Percentiles rank a stretch among this genome's conserved stretches.
These are phyloP conservation scores for Machimus atricapillus DNA, from an alignment of 2,888 invertebrate genomes.

Conservation along the genomic window DNA sequence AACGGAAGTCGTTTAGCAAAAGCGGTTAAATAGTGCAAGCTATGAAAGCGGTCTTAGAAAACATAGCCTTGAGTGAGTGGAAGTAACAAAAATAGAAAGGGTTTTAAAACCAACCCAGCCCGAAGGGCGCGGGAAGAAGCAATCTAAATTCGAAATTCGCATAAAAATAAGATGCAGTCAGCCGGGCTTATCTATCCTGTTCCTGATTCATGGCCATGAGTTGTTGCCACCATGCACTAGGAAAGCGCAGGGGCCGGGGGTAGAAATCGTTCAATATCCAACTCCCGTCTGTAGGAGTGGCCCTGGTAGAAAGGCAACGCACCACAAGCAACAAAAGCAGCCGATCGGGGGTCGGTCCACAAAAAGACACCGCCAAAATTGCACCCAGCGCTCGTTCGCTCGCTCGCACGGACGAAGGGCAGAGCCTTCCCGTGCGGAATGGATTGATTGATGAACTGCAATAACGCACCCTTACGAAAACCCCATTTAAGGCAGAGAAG, in stretches of 20 bases:
- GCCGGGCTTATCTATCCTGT: neutral
- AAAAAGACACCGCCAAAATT: slow-evolving; percentile 20
- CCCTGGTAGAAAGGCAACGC: neutral
- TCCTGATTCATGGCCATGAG: neutral
- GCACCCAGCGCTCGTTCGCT: neutral
- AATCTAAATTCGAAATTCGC: neutral
- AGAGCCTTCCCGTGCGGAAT: neutral
- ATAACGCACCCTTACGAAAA: slow-evolving; percentile 44
- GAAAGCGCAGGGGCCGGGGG: neutral
- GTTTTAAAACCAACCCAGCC: neutral
- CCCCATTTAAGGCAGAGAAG: slow-evolving; percentile 15
- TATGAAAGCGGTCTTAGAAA: neutral
- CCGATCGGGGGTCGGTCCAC: neutral
- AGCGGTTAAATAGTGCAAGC: neutral
- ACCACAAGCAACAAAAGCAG: neutral
- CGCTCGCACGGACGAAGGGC: neutral
- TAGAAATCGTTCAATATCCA: neutral
- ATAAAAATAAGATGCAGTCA: neutral
- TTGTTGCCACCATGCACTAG: neutral
- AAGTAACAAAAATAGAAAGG: neutral
- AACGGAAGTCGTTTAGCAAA: neutral
- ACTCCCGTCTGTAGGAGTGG: neutral
- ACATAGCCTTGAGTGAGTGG: neutral
- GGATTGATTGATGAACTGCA: slow-evolving; percentile 48
- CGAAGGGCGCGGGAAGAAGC: neutral